phyloP scores from a whole-genome alignment of 2,113 vertebrate species.

The Hemicordylus capensis region DNA sequence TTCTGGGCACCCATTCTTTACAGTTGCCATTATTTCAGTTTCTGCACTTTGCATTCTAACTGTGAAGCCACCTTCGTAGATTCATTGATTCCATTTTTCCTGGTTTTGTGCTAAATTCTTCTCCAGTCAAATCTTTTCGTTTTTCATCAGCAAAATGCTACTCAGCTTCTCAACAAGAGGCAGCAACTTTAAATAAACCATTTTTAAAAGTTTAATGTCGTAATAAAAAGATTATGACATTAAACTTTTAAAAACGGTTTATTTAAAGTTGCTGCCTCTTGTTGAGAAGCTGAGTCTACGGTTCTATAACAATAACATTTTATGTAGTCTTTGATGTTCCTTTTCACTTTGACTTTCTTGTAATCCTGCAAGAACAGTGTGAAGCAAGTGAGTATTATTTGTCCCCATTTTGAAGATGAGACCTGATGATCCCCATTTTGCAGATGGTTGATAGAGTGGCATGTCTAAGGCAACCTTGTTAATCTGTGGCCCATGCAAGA shows the following conservation, averaged over 20 bases:
- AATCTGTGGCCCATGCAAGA: not conserved
- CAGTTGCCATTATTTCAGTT: not conserved
- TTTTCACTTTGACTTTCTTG: not conserved
- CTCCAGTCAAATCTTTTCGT: not conserved
- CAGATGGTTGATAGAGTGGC: not conserved
- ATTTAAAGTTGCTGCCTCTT: not conserved
- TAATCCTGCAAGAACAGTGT: not conserved
- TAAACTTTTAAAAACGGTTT: not conserved
- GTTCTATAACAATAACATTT: not conserved
- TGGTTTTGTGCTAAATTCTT: not conserved
- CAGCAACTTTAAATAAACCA: not conserved
- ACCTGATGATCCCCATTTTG: too few species aligned
- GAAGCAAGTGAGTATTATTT: not conserved
- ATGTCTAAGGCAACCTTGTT: not conserved
- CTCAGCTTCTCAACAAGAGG: not conserved
- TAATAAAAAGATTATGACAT: too few species aligned
- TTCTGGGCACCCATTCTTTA: not conserved
- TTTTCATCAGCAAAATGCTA: not conserved
- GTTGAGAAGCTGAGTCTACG: not conserved
- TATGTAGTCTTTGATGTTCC: too few species aligned
- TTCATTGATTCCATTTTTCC: not conserved
- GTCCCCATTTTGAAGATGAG: too few species aligned
- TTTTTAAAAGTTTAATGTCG: too few species aligned
- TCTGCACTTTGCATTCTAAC: not conserved
- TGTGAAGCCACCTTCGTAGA: not conserved